phyloP scores from a whole-genome alignment of 2,888 invertebrate species.

The Chironomus tentans region DNA sequence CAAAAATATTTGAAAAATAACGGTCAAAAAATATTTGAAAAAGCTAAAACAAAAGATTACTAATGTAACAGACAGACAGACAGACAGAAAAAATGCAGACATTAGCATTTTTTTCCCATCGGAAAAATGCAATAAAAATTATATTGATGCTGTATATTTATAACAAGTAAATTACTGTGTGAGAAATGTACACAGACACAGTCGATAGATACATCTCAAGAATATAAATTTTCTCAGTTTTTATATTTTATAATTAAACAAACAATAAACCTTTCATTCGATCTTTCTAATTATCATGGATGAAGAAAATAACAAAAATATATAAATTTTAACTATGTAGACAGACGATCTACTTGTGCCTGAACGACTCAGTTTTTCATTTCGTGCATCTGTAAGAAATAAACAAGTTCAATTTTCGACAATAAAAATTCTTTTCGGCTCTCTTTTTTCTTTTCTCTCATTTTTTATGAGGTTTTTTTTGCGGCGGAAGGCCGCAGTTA shows the following conservation, averaged over 20 bases:
- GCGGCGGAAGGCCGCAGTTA: background rate
- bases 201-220: background rate
- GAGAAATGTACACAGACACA: background rate
- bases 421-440: slow-evolving; percentile 1
- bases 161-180: background rate
- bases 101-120: too few relatives aligned
- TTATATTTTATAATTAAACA: slow-evolving; percentile 22
- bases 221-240: background rate
- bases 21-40: too few relatives aligned
- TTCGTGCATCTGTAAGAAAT: slow-evolving; percentile 14
- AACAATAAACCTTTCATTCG: slow-evolving; percentile 26
- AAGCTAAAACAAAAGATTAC: too few relatives aligned
- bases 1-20: too few relatives aligned
- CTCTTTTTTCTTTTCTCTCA: background rate
- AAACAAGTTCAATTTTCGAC: slow-evolving; percentile 16
- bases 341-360: background rate
- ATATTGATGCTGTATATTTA: too few relatives aligned
- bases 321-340: background rate
- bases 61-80: too few relatives aligned
- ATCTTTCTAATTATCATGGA: slow-evolving; percentile 24
- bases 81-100: too few relatives aligned
- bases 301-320: background rate
- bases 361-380: background rate
- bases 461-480: background rate
- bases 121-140: too few relatives aligned